phyloP scores from a whole-genome alignment of 2,888 invertebrate genomes.

The Apocheima hispidaria region DNA sequence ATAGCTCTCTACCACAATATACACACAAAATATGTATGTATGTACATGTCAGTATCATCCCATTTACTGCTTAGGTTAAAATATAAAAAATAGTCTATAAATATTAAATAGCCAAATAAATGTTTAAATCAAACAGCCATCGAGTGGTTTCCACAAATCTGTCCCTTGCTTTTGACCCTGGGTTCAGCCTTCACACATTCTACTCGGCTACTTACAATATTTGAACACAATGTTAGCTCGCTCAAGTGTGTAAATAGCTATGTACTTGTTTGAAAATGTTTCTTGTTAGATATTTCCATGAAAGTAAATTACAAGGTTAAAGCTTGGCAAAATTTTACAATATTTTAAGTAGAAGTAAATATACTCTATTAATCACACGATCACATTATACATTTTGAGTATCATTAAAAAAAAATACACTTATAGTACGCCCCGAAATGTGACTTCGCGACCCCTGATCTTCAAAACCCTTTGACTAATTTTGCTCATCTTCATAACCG shows the following conservation, averaged over 20 bases:
- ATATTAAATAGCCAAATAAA: slow-evolving; percentile 35
- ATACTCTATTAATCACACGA: background rate
- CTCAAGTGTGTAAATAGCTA: slow-evolving; percentile 40
- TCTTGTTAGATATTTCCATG: slow-evolving; percentile 34
- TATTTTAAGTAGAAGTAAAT: background rate
- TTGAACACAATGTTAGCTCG: slow-evolving; percentile 53
- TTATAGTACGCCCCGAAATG: too few relatives aligned
- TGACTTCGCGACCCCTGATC: too few relatives aligned
- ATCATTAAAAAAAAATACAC: background rate
- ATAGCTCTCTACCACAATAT: too few relatives aligned
- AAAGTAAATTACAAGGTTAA: slow-evolving; percentile 33
- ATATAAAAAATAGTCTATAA: slow-evolving; percentile 21
- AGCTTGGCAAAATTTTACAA: slow-evolving; percentile 5
- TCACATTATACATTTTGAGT: background rate
- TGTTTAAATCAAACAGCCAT: slow-evolving; percentile 46
- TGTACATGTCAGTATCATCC: background rate
- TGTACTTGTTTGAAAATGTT: slow-evolving; percentile 34
- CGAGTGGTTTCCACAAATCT: slow-evolving; percentile 55
- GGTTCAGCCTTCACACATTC: slow-evolving; percentile 71
- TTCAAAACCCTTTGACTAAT: too few relatives aligned
- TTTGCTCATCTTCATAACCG: too few relatives aligned
- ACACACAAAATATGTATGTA: too few relatives aligned
- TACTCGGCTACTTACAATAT: slow-evolving; percentile 50
- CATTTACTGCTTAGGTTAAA: slow-evolving; percentile 18
- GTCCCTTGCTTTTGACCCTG: slow-evolving; percentile 56